phyloP scores from a whole-genome alignment of 1,140 invertebrate genomes.

The Sesamia nonagrioides region DNA sequence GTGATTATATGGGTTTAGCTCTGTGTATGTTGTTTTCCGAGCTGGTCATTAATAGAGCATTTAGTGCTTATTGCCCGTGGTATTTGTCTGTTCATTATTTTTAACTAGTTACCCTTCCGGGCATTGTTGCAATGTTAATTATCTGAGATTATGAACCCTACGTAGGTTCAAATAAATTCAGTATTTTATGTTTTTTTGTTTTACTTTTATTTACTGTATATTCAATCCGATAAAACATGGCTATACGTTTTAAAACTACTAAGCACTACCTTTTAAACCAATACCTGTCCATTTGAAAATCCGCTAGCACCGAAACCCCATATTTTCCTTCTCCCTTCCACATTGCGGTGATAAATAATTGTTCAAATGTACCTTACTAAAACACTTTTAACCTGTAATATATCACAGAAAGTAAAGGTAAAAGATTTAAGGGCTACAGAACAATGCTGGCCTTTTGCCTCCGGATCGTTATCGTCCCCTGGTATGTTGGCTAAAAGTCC shows the following conservation, averaged over 20 bases:
- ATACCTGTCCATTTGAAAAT: background rate
- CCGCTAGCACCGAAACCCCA: background rate
- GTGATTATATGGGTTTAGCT: constrained; percentile 1
- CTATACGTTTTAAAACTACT: background rate
- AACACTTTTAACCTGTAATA: constrained; percentile 39
- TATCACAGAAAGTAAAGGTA: constrained; percentile 39
- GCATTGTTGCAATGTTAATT: no score
- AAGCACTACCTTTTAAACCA: no score
- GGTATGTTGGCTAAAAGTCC: constrained; percentile 13
- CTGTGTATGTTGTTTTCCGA: constrained; percentile 10
- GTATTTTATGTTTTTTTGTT: no score
- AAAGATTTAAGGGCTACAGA: constrained; percentile 44
- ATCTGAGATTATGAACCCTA: no score
- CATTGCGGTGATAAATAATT: constrained; percentile 27
- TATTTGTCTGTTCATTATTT: constrained; percentile 37
- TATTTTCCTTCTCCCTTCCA: background rate
- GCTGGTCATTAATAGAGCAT: constrained; percentile 19
- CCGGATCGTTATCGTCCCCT: constrained; percentile 26
- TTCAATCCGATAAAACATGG: no score
- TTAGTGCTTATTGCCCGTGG: constrained; percentile 22
- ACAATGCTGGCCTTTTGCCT: constrained; percentile 11
- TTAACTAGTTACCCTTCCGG: constrained; percentile 34
- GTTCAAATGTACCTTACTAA: constrained; percentile 36
- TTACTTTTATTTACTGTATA: no score
- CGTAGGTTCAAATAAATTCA: no score